These are phyloP conservation scores for Hydroisotoma schaefferi DNA, from an alignment of 2,888 invertebrate species.

Conservation along the genomic window DNA sequence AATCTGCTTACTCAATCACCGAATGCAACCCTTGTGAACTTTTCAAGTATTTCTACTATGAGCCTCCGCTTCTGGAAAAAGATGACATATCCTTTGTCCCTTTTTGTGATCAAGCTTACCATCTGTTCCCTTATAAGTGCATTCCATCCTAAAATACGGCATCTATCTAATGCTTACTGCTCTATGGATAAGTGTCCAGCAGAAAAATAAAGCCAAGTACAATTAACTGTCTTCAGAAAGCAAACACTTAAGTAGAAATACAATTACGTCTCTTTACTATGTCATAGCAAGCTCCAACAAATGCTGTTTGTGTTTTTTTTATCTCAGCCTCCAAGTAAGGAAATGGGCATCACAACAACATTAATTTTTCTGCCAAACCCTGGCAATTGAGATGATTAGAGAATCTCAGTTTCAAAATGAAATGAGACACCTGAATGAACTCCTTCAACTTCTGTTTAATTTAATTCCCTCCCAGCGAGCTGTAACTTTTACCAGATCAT, in stretches of 20 bases:
- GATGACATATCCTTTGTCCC: not conserved
- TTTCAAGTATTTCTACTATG: not conserved
- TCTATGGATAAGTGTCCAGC: no score
- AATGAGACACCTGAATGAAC: conserved; percentile 24
- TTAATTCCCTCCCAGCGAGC: conserved; percentile 24
- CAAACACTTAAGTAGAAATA: no score
- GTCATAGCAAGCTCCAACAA: no score
- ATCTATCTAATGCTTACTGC: no score
- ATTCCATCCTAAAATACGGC: no score
- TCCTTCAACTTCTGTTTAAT: conserved; percentile 11
- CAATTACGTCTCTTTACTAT: no score
- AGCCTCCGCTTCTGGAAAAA: conserved; percentile 2
- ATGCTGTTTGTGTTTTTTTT: no score
- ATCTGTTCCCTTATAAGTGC: no score
- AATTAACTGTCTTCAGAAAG: no score
- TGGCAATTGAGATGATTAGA: conserved; percentile 16
- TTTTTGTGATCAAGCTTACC: no score
- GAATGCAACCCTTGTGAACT: not conserved
- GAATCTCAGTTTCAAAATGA: conserved; percentile 30
- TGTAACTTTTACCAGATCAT: conserved; percentile 12
- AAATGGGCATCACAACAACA: conserved; percentile 12
- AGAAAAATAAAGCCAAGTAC: no score
- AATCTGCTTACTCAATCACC: no score
- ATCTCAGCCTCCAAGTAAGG: conserved; percentile 6
- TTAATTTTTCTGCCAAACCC: conserved; percentile 16